Evolutionary conservation across 2,113 vertebrate species (phyloP), one percentile per base, ranked within the genome.

Genomic region (Boulengeromyrus knoepffleri): DNA sequence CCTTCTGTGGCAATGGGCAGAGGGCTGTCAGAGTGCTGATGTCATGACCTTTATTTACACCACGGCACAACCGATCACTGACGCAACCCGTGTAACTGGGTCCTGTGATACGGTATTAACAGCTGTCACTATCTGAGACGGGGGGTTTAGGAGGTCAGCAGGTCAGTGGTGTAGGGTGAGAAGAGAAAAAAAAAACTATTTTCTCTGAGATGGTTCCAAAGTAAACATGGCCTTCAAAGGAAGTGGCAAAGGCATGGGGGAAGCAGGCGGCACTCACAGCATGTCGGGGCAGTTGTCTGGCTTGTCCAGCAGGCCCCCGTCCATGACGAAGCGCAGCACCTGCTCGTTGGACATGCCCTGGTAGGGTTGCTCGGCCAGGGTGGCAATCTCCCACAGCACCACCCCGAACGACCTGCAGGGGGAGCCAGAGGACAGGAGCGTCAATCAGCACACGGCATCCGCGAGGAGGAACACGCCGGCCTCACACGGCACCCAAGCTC

Each of bases 311-410:
- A 99, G 97, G 53, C 98, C 98, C 3, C 99, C 99, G 89, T 99
- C 99, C 98, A 99, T 99, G 93, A 99, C 99, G 0, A 99, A 99
- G 91, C 98, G 98, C 87, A 99, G 97, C 90, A 99, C 99, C 94
- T 99, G 98, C 90, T 99, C 99, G 1, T 99, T 99, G 95, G 99
- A 99, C 97, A 99, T 97, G 91, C 99, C 99, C 93, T 99, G 99
- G 95, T 99, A 99, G 0, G 99, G 99, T 93, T 99, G 99, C 92
- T 99, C 99, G 0, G 98, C 97, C 88, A 99, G 94, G 0, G 99
- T 99, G 77, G 98, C 97, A 0, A 99, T 99, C 95, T 99, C 98
- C 98, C 99, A 99, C 53, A 99, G 95, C 42, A 99, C 99, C 0
- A 99, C 99, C 0, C 99, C 98, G 0, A 99, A 99, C 45, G 99